A percentile compares a stretch with the other conserved stretches of the same genome.
phyloP scores from a whole-genome alignment of 2,888 invertebrate genomes.

The Abrostola triplasia region DNA sequence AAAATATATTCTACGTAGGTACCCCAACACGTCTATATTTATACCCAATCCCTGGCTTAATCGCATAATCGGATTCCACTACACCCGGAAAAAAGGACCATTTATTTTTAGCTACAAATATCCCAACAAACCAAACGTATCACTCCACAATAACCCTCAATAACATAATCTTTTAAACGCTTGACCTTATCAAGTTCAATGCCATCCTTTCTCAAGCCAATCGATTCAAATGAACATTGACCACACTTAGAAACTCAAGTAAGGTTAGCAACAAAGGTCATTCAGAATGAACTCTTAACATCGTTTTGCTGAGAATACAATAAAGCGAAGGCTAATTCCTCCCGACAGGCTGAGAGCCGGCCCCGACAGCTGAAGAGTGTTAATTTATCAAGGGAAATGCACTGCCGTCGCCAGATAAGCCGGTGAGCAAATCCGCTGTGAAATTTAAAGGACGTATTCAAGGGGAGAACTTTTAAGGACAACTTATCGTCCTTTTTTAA shows the following conservation, averaged over 20 bases:
- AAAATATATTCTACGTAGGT: no score
- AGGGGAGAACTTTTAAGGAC: conserved; percentile 15
- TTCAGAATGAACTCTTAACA: conserved; percentile 16
- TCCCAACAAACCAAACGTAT: not conserved
- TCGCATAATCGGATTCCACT: conserved; percentile 5
- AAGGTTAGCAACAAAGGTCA: conserved; percentile 45
- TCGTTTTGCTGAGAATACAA: conserved; percentile 33
- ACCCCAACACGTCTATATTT: no score
- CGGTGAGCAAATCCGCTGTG: conserved; percentile 21
- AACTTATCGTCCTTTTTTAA: conserved; percentile 6
- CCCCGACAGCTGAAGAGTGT: conserved; percentile 49
- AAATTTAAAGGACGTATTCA: conserved; percentile 9
- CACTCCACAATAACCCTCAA: not conserved
- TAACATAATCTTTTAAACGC: not conserved
- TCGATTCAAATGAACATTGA: conserved; percentile 18
- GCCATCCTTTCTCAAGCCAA: not conserved
- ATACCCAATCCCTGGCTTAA: not conserved
- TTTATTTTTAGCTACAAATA: conserved; percentile 12
- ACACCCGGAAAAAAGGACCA: conserved; percentile 4
- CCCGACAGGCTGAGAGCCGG: conserved; percentile 44
- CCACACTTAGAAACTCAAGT: conserved; percentile 17
- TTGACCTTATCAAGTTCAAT: conserved; percentile 11
- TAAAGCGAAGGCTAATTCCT: conserved; percentile 41
- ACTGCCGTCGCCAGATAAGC: conserved; percentile 32
- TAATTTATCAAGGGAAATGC: conserved; percentile 54